Percentiles rank a stretch among this genome's conserved stretches.
Conservation (phyloP, 2,888 invertebrate genomes). For the Polietes domitor region DNA sequence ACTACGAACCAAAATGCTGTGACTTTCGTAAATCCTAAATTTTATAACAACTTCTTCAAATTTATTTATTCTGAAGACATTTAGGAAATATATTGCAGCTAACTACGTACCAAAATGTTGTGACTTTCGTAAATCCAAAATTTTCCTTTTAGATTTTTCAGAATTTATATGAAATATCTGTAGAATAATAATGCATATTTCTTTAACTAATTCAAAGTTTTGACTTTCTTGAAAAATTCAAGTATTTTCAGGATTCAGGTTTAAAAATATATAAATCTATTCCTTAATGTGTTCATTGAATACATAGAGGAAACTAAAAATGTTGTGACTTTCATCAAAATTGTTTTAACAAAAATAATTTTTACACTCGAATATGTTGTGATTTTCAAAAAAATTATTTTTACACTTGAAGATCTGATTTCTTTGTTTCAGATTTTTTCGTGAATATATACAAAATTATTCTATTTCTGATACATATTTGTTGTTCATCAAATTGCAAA, state of each 20-base stretch:
- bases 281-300: background rate
- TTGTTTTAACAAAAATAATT: background rate
- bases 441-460: too few species aligned
- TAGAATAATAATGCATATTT: background rate
- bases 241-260: background rate
- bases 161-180: too few species aligned
- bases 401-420: too few species aligned
- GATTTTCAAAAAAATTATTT: too few species aligned
- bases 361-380: too few species aligned
- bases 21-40: too few species aligned
- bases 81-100: background rate
- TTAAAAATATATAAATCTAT: background rate
- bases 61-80: too few species aligned
- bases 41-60: background rate
- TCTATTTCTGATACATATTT: too few species aligned
- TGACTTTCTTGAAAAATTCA: background rate
- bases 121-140: too few species aligned
- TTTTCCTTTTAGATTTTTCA: too few species aligned
- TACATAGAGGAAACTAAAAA: background rate
- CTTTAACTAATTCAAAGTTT: background rate
- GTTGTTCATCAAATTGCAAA: too few species aligned
- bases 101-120: conserved; percentile 1
- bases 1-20: conserved; percentile 5
- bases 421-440: too few species aligned
- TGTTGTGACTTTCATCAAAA: conserved; percentile 23